These are phyloP conservation scores for Margaritifera margaritifera DNA, from an alignment of 2,888 invertebrate species.

Conservation along the genomic window DNA sequence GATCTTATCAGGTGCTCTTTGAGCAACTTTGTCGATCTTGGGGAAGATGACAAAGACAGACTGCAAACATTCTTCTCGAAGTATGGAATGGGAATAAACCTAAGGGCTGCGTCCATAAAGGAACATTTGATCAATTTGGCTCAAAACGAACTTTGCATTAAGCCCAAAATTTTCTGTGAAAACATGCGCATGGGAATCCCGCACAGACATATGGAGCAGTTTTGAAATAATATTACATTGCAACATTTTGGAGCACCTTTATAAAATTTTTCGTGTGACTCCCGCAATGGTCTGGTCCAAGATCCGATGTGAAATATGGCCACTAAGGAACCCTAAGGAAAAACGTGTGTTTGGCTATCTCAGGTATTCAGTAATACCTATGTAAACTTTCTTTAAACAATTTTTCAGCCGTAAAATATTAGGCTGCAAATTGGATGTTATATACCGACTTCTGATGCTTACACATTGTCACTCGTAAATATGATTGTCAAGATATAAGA, in stretches of 20 bases:
- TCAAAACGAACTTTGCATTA: slow-evolving; percentile 7
- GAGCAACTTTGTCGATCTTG: slow-evolving; percentile 1
- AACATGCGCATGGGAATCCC: slow-evolving; percentile 8
- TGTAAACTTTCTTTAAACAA: too few species aligned
- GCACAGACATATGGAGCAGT: not conserved
- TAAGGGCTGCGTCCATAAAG: not conserved
- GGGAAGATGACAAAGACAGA: not conserved
- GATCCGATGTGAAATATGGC: not conserved
- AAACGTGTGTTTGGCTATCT: too few species aligned
- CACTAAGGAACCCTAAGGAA: not conserved
- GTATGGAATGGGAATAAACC: slow-evolving; percentile 4
- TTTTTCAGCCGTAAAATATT: too few species aligned
- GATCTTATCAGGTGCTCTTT: not conserved
- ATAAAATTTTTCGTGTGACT: slow-evolving; percentile 1
- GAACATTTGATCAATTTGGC: slow-evolving; percentile 4
- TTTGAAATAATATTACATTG: too few species aligned
- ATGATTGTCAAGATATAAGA: too few species aligned
- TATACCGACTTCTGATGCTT: too few species aligned
- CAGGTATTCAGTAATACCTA: too few species aligned
- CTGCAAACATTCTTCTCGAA: slow-evolving; percentile 2
- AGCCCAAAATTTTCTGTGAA: slow-evolving; percentile 4
- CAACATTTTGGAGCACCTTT: slow-evolving; percentile 1
- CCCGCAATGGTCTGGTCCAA: not conserved
- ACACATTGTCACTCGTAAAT: too few species aligned
- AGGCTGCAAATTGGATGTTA: too few species aligned